Evolutionary conservation across 2,113 vertebrate species (phyloP).

Genomic region (Mormyrus iriodes): DNA sequence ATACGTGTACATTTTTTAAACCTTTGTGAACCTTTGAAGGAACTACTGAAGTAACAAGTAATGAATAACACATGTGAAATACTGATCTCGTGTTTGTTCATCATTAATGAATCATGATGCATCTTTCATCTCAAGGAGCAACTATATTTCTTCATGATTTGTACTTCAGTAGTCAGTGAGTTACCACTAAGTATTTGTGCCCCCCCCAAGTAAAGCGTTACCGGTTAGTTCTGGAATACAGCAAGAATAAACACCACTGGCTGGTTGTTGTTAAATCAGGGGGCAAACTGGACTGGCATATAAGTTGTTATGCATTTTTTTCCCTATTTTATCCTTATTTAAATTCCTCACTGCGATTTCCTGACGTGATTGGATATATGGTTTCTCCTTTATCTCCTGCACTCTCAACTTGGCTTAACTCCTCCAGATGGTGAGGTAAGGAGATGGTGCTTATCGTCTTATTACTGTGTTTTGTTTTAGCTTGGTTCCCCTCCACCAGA

Average conservation of each 20-base stretch:
- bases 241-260: neutral
- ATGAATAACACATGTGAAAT: no score
- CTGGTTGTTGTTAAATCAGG: neutral
- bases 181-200: neutral
- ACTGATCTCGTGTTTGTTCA: no score
- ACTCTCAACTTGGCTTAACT: neutral
- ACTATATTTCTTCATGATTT: neutral
- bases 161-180: neutral
- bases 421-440: neutral
- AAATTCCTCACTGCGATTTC: neutral
- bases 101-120: neutral
- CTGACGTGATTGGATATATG: neutral
- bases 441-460: neutral
- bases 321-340: neutral
- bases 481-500: neutral
- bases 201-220: neutral
- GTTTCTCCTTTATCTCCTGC: neutral
- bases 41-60: no score
- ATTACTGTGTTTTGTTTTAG: neutral
- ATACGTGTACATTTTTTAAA: no score
- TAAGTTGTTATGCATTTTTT: neutral
- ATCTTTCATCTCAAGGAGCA: neutral
- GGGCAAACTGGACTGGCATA: neutral
- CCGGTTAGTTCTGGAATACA: neutral
- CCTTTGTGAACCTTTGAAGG: no score